Conservation (phyloP, 2,113 vertebrate genomes). For the Myiagra hebetior region DNA sequence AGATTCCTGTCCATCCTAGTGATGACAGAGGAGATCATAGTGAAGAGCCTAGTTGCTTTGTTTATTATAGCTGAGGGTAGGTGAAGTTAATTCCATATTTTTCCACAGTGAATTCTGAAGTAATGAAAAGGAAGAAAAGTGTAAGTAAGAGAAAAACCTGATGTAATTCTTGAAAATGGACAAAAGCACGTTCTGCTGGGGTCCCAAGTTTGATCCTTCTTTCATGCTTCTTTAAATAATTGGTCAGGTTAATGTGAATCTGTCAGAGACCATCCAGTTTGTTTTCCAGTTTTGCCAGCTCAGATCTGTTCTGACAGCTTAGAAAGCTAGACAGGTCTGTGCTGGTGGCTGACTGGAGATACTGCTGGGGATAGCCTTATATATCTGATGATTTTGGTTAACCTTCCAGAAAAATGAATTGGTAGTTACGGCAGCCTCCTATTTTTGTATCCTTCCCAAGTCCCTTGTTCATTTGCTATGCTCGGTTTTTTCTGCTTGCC, state of each 20-base stretch:
- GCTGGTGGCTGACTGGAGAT: not conserved
- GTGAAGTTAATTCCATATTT: not conserved
- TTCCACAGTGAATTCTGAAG: not conserved
- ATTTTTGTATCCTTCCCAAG: not conserved
- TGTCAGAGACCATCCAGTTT: not conserved
- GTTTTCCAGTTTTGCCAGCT: not conserved
- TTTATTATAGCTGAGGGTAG: not conserved
- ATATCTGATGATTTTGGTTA: not conserved
- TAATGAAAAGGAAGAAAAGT: not conserved
- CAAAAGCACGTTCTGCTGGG: not conserved
- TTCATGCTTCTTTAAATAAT: not conserved
- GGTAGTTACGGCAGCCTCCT: not conserved
- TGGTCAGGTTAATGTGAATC: not conserved
- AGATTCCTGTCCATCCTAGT: not conserved
- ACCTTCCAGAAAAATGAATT: not conserved
- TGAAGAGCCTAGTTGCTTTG: not conserved
- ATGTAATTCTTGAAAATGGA: not conserved
- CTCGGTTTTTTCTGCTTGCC: not conserved
- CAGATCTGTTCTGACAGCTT: not conserved
- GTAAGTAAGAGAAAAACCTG: not conserved
- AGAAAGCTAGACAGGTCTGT: not conserved
- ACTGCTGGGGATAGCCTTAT: not conserved
- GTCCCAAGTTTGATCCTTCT: not conserved
- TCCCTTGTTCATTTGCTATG: accelerated
- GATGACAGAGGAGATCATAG: not conserved